A percentile compares a stretch with the other conserved stretches of the same genome.
These are phyloP conservation scores for Drosophila siamana DNA, from an alignment of 2,888 invertebrate species.

Conservation along the genomic window DNA sequence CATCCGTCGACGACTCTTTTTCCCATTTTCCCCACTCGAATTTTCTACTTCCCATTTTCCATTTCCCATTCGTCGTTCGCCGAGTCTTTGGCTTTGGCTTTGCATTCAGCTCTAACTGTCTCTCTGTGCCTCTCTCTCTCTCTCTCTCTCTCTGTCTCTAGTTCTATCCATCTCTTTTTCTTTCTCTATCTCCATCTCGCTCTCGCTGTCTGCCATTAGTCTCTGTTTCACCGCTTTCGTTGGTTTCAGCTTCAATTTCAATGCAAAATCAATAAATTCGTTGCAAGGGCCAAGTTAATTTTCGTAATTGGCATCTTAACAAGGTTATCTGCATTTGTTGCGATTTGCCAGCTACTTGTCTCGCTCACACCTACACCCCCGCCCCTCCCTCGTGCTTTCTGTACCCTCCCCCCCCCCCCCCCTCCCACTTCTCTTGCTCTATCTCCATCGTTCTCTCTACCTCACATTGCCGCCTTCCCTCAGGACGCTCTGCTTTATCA, in stretches of 20 bases:
- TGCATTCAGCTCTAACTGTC: conserved; percentile 4
- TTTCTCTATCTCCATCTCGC: not conserved
- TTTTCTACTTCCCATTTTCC: conserved; percentile 26
- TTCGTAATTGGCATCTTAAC: conserved; percentile 81
- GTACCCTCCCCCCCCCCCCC: not conserved
- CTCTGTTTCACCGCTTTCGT: conserved; percentile 1
- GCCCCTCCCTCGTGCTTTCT: not conserved
- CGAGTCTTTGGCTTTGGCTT: conserved; percentile 2
- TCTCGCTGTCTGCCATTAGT: not conserved
- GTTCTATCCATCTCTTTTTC: not conserved
- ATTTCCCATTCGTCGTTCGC: conserved; percentile 15
- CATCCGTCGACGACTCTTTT: no score
- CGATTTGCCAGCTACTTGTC: conserved; percentile 60
- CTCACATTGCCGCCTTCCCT: not conserved
- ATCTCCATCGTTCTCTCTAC: no score
- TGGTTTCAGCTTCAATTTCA: conserved; percentile 59
- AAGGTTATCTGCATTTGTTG: conserved; percentile 77
- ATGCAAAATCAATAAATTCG: conserved; percentile 78
- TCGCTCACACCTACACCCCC: conserved; percentile 14
- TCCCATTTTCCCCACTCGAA: not conserved
- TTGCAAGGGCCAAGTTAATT: conserved; percentile 73
- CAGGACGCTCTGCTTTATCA: conserved; percentile 54
- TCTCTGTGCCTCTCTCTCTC: not conserved
- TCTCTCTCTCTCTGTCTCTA: conserved; percentile 4
- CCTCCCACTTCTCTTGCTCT: not conserved